Evolutionary conservation across 2,888 invertebrate genomes (phyloP).

Genomic region (Drosophila setosimentum): DNA sequence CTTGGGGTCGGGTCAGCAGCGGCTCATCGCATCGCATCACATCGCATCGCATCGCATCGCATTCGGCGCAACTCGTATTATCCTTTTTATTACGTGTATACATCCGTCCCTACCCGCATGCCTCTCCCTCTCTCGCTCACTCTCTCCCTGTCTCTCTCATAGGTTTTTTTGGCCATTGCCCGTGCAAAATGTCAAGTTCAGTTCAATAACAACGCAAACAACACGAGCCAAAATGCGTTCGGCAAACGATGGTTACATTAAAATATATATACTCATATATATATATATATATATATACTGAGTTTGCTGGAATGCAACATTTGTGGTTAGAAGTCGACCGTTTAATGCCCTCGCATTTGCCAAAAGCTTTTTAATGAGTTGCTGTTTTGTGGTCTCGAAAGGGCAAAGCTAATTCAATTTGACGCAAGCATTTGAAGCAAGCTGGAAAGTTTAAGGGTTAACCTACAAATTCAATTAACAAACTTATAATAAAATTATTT

Average conservation of each 20-base stretch:
- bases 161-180: slow-evolving; percentile 28
- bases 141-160: background rate
- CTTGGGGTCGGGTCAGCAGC: slow-evolving; percentile 75
- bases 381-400: background rate
- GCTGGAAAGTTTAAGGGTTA: background rate
- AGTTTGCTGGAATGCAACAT: background rate
- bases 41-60: slow-evolving; percentile 45
- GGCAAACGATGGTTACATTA: background rate
- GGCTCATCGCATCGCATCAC: slow-evolving; percentile 39
- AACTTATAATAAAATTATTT: background rate
- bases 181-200: slow-evolving; percentile 84
- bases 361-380: background rate
- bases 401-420: background rate
- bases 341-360: slow-evolving; percentile 24
- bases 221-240: slow-evolving; percentile 23
- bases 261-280: background rate
- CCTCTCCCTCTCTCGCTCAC: background rate
- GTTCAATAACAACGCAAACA: slow-evolving; percentile 82
- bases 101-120: slow-evolving; percentile 6
- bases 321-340: slow-evolving; percentile 27
- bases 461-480: background rate
- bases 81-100: slow-evolving; percentile 73
- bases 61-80: slow-evolving; percentile 56
- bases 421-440: background rate
- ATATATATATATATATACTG: background rate